Evolutionary conservation across 2,113 vertebrate genomes (phyloP).

Genomic region (Phalacrocorax carbo): DNA sequence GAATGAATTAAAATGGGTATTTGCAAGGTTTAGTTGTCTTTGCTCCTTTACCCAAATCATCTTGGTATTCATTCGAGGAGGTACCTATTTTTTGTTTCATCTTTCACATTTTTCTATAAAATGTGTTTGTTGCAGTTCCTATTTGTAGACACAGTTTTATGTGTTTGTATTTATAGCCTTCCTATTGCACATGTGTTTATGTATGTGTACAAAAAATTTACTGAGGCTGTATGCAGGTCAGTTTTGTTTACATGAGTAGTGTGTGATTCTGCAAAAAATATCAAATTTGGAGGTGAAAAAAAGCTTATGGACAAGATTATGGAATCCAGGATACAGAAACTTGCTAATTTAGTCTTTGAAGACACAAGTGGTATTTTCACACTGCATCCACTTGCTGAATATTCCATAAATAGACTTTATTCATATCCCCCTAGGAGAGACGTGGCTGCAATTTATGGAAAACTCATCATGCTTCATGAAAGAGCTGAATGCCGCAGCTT

Average conservation of each 20-base stretch:
- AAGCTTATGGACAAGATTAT: background rate
- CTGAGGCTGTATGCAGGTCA: background rate
- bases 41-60: background rate
- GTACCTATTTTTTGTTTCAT: background rate
- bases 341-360: constrained; percentile 31
- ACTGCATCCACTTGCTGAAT: constrained; percentile 22
- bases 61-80: background rate
- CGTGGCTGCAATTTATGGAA: constrained; percentile 55
- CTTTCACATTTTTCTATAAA: background rate
- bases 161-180: background rate
- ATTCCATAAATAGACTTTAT: constrained; percentile 46
- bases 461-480: background rate
- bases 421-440: constrained; percentile 34
- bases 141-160: background rate
- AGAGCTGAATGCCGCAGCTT: constrained; percentile 46
- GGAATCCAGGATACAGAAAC: background rate
- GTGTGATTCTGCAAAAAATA: background rate
- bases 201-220: background rate
- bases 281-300: background rate
- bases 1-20: background rate
- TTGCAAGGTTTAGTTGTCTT: background rate
- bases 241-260: background rate
- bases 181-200: background rate
- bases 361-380: constrained; percentile 28
- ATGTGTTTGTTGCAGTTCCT: background rate